phyloP scores from a whole-genome alignment of 2,113 vertebrate genomes.

The Hystrix brachyura region DNA sequence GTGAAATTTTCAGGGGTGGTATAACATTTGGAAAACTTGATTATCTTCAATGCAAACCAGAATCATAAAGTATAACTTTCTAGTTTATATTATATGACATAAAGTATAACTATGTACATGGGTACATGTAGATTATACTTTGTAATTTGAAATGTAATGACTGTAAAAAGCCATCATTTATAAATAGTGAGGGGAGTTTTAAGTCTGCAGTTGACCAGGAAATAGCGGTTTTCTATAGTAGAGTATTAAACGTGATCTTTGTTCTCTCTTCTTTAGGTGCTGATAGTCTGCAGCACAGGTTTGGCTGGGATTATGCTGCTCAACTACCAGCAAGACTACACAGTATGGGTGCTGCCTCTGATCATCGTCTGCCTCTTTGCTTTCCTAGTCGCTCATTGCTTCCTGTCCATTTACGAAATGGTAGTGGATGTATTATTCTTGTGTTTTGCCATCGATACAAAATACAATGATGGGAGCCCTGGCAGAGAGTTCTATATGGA shows the following conservation, averaged over 20 bases:
- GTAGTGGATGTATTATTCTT: slow-evolving; percentile 99
- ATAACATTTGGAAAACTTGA: slow-evolving; percentile 33
- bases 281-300: slow-evolving; percentile 96
- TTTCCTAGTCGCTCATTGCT: slow-evolving; percentile 99
- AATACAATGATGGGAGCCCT: slow-evolving; percentile 98
- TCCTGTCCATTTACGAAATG: slow-evolving; percentile 99
- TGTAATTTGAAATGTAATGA: neutral
- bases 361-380: slow-evolving; percentile 98
- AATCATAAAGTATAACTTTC: neutral
- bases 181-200: neutral
- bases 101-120: neutral
- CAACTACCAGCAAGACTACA: slow-evolving; percentile 97
- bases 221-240: neutral
- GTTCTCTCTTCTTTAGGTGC: slow-evolving; percentile 89
- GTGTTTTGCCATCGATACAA: slow-evolving; percentile 99
- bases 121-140: neutral
- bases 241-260: slow-evolving; percentile 35
- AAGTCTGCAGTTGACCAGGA: neutral
- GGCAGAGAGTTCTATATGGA: slow-evolving; percentile 99
- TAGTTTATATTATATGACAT: neutral
- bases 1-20: neutral
- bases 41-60: slow-evolving; percentile 27
- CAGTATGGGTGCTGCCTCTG: slow-evolving; percentile 97
- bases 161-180: neutral
- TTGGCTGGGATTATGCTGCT: slow-evolving; percentile 96